Percentiles rank a stretch among this genome's conserved stretches.
Evolutionary conservation across 2,797 vertebrate genomes (phyloP).

Genomic region (Rhinichthys osculus): DNA sequence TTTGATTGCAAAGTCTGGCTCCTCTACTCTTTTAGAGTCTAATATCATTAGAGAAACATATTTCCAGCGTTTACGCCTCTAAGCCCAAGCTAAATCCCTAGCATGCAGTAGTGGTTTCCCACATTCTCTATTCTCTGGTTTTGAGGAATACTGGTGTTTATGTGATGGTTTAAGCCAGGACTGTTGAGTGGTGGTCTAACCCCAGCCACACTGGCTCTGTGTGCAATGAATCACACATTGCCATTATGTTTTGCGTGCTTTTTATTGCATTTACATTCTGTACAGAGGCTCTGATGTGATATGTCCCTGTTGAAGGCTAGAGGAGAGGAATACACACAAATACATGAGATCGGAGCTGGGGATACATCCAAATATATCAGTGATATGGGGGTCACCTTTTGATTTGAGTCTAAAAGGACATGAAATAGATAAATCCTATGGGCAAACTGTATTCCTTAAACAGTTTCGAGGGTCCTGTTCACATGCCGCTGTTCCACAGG

Average conservation of each 20-base stretch:
- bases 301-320: neutral
- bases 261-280: constrained; percentile 13
- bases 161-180: constrained; percentile 29
- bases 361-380: constrained; percentile 58
- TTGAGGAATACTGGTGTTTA: constrained; percentile 23
- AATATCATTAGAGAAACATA: constrained; percentile 35
- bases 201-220: neutral
- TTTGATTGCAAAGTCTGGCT: neutral
- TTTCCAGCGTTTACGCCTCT: constrained; percentile 14
- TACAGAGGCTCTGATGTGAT: neutral
- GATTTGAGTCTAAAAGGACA: constrained; percentile 56
- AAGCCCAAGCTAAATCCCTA: constrained; percentile 25
- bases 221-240: constrained; percentile 14
- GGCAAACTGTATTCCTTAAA: constrained; percentile 81
- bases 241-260: neutral
- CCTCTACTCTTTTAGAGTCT: constrained; percentile 5
- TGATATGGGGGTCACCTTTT: constrained; percentile 75
- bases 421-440: constrained; percentile 77
- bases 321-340: constrained; percentile 11
- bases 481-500: constrained; percentile 77
- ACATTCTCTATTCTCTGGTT: constrained; percentile 32
- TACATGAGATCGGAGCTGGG: neutral
- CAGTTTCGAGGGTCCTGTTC: constrained; percentile 69
- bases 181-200: constrained; percentile 20
- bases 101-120: constrained; percentile 35